Evolutionary conservation across 1,140 invertebrate genomes (phyloP).

Genomic region (Leptoteleia sp.): DNA sequence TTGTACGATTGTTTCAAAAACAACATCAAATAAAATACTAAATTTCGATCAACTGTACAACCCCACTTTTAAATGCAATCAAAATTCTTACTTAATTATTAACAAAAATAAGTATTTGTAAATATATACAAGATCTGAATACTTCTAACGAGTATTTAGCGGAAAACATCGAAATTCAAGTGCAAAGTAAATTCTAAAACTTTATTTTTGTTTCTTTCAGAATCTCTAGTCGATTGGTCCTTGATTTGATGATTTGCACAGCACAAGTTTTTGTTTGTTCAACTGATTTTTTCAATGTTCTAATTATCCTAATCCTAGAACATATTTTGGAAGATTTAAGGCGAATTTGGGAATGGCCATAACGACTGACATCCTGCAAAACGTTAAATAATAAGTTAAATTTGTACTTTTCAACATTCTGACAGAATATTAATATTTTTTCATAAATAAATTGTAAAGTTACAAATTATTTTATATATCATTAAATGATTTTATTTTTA

Average conservation of each 20-base stretch:
- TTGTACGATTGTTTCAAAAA: conserved; percentile 14
- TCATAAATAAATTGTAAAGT: not conserved
- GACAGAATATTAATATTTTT: not conserved
- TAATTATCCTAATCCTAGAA: conserved; percentile 81
- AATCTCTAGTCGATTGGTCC: conserved; percentile 27
- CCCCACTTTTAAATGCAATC: conserved; percentile 8
- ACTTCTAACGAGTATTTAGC: conserved; percentile 14
- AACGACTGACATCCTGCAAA: conserved; percentile 78
- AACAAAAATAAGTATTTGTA: conserved; percentile 32
- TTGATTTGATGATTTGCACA: conserved; percentile 20
- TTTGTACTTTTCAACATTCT: conserved; percentile 22
- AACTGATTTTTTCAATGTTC: not conserved
- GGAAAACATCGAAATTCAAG: conserved; percentile 6
- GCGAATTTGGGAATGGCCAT: conserved; percentile 89
- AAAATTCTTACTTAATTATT: conserved; percentile 14
- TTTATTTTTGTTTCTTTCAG: conserved; percentile 8
- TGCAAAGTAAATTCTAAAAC: conserved; percentile 3
- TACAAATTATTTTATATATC: too few species aligned
- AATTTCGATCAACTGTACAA: conserved; percentile 2
- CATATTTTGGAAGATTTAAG: conserved; percentile 89
- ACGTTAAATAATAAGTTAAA: too few species aligned
- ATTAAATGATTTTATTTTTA: too few species aligned
- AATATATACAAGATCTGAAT: conserved; percentile 36
- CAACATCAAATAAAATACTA: conserved; percentile 8
- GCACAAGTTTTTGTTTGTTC: conserved; percentile 22